Evolutionary conservation across 2,113 vertebrate genomes (phyloP).

Genomic region (Chiloscyllium plagiosum): DNA sequence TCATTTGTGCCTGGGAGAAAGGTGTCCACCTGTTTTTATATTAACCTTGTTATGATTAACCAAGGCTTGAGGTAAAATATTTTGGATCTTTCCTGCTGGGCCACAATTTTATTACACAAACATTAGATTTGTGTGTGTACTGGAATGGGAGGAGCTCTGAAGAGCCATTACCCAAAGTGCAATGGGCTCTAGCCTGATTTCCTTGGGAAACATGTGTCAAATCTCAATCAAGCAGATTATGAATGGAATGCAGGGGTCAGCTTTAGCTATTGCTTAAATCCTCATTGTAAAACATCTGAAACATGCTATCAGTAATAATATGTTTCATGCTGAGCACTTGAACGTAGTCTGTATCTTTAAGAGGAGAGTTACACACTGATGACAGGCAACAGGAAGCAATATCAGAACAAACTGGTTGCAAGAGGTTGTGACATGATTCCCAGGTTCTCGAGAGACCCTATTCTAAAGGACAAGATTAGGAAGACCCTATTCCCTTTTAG

Average conservation of each 20-base stretch:
- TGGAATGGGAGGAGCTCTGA: background rate
- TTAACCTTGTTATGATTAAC: no score
- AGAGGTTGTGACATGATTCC: background rate
- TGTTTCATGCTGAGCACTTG: background rate
- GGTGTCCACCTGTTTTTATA: no score
- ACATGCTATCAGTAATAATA: background rate
- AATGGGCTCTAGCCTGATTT: no score
- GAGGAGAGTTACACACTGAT: background rate
- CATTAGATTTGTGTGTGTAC: background rate
- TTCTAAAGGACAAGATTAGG: no score
- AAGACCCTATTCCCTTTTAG: background rate
- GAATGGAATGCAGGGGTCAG: background rate
- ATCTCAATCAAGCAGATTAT: background rate
- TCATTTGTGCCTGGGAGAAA: no score
- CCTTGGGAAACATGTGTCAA: conserved; percentile 4
- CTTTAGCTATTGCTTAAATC: background rate
- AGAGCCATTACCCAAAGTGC: background rate
- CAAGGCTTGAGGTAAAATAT: no score
- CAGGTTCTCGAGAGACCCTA: background rate
- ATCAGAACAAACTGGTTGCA: background rate
- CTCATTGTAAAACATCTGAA: background rate
- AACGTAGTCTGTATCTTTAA: background rate
- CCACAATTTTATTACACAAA: no score
- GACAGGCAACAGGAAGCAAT: background rate
- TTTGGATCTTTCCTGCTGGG: no score